Evolutionary conservation across 2,113 vertebrate species (phyloP).

Genomic region (Gnathochromis pfefferi): DNA sequence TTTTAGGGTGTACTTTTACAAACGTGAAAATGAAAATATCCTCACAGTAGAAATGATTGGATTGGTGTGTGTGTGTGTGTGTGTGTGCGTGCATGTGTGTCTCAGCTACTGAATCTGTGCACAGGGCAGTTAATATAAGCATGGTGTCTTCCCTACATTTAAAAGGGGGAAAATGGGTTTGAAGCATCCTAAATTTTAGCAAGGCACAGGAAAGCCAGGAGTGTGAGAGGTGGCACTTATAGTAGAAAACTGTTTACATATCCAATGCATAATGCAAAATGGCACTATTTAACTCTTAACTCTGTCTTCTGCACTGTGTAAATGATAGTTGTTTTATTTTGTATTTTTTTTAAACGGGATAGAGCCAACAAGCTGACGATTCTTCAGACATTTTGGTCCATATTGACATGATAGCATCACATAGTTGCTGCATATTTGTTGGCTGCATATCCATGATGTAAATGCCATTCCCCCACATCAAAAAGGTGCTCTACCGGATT

Average conservation of each 20-base stretch:
- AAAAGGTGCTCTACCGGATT: accelerated
- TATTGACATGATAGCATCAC: background rate
- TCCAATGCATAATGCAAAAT: background rate
- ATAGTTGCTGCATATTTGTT: background rate
- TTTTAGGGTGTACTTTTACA: background rate
- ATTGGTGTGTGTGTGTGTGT: background rate
- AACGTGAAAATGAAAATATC: background rate
- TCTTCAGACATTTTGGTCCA: background rate
- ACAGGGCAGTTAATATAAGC: background rate
- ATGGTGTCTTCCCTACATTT: background rate
- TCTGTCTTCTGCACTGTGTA: background rate
- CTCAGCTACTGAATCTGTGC: background rate
- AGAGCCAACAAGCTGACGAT: accelerated
- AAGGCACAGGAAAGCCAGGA: background rate
- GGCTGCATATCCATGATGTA: background rate
- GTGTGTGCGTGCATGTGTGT: background rate
- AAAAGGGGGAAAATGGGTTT: accelerated
- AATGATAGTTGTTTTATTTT: background rate
- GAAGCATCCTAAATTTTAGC: background rate
- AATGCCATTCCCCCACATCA: background rate
- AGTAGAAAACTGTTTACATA: background rate
- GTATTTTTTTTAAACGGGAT: background rate
- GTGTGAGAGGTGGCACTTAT: background rate
- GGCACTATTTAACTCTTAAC: background rate
- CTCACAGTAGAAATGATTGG: background rate